Percentiles rank a stretch among this genome's conserved stretches.
Evolutionary conservation across 2,888 invertebrate genomes (phyloP).

Genomic region (Dryococelus australis): DNA sequence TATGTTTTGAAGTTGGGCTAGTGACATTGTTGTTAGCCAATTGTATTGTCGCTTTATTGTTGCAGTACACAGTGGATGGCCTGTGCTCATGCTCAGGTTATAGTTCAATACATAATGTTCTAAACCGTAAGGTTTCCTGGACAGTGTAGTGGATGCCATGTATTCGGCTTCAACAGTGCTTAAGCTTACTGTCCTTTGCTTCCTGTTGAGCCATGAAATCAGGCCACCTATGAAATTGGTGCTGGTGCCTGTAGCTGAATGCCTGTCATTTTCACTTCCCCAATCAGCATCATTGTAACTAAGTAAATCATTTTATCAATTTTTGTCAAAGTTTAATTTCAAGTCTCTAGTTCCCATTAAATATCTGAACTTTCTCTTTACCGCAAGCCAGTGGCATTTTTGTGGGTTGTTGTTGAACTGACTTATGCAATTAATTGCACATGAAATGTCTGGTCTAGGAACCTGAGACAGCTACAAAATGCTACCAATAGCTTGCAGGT

Average conservation of each 20-base stretch:
- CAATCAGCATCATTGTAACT: background rate
- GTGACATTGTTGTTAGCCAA: background rate
- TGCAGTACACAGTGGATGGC: background rate
- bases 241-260: background rate
- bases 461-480: background rate
- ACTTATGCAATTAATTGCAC: background rate
- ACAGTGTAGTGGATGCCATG: constrained; percentile 21
- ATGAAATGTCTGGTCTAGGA: background rate
- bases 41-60: background rate
- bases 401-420: background rate
- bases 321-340: background rate
- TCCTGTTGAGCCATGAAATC: background rate
- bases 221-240: constrained; percentile 6
- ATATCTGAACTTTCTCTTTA: background rate
- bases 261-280: constrained; percentile 11
- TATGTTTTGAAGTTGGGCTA: background rate
- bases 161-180: constrained; percentile 19
- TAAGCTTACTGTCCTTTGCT: background rate
- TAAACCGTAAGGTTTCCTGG: constrained; percentile 9
- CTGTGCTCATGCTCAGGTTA: background rate
- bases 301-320: background rate
- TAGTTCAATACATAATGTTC: background rate
- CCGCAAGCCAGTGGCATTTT: constrained; percentile 16
- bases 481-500: background rate
- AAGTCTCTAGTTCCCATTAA: background rate